phyloP scores from a whole-genome alignment of 2,888 invertebrate genomes.

The Tetanocera ferruginea region DNA sequence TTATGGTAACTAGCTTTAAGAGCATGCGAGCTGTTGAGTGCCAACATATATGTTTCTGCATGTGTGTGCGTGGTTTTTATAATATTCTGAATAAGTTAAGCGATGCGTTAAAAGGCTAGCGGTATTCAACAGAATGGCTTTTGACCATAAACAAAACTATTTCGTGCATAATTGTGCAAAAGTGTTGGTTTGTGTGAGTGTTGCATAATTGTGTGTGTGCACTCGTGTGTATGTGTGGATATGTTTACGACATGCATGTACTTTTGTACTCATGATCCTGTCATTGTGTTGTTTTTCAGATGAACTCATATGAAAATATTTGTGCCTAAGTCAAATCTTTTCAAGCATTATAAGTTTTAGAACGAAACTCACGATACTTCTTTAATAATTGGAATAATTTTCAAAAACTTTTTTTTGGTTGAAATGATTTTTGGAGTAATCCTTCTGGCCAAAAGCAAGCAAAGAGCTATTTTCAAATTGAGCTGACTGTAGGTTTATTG shows the following conservation, averaged over 20 bases:
- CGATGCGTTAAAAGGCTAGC: constrained; percentile 23
- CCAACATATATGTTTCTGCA: constrained; percentile 47
- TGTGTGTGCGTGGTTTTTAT: constrained; percentile 36
- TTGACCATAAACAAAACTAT: constrained; percentile 24
- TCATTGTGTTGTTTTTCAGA: background rate
- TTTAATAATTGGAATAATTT: background rate
- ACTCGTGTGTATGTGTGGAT: background rate
- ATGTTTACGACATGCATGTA: background rate
- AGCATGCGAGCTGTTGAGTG: constrained; percentile 9
- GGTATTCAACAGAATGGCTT: constrained; percentile 27
- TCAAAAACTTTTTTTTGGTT: too few species aligned
- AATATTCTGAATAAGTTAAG: constrained; percentile 46
- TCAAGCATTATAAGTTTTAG: constrained; percentile 3
- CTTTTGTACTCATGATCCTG: background rate
- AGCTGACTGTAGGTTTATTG: too few species aligned
- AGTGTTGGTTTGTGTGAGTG: background rate
- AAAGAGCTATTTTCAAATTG: too few species aligned
- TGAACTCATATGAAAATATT: background rate
- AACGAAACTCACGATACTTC: background rate
- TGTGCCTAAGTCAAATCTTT: background rate
- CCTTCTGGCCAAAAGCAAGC: too few species aligned
- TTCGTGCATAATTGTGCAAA: constrained; percentile 19
- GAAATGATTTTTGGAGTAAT: too few species aligned
- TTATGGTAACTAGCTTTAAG: too few species aligned
- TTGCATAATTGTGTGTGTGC: constrained; percentile 21